phyloP scores from a whole-genome alignment of 2,113 vertebrate species.

The Notarius lentiginosus region DNA sequence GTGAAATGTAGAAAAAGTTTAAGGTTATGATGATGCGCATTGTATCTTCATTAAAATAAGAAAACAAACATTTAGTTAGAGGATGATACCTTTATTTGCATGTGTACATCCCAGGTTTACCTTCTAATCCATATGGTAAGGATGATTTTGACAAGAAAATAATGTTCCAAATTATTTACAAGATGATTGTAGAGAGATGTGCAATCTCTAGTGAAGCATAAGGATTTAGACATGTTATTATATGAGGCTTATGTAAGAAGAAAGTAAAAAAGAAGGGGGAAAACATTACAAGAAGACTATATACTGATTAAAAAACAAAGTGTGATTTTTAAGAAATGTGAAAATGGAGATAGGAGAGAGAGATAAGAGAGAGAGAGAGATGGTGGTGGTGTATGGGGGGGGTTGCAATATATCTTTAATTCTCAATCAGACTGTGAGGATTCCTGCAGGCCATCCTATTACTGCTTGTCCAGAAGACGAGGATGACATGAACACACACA shows the following conservation, averaged over 20 bases:
- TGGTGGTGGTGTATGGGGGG: constrained; percentile 7
- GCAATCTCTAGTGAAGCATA: not conserved
- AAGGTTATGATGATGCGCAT: not conserved
- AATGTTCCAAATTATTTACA: not conserved
- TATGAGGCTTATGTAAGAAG: not conserved
- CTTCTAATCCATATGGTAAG: not conserved
- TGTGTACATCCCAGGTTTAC: not conserved
- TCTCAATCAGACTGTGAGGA: constrained; percentile 73
- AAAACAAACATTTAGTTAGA: not conserved
- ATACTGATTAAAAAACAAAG: not conserved
- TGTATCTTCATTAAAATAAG: not conserved
- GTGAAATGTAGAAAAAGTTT: not conserved
- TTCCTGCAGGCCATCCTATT: constrained; percentile 71
- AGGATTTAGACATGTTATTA: not conserved
- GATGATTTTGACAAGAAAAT: not conserved
- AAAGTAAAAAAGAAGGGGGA: not conserved
- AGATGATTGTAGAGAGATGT: not conserved
- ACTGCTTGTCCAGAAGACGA: constrained; percentile 66
- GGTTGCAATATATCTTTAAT: constrained; percentile 61
- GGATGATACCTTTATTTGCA: not conserved
- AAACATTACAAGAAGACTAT: not conserved
- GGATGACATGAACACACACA: constrained; percentile 56
- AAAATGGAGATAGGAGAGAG: not conserved
- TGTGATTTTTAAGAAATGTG: not conserved
- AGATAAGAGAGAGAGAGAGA: not conserved